A percentile compares a stretch with the other conserved stretches of the same genome.
These are phyloP conservation scores for Antheraea mylitta DNA, from an alignment of 1,140 invertebrate genomes.

Conservation along the genomic window DNA sequence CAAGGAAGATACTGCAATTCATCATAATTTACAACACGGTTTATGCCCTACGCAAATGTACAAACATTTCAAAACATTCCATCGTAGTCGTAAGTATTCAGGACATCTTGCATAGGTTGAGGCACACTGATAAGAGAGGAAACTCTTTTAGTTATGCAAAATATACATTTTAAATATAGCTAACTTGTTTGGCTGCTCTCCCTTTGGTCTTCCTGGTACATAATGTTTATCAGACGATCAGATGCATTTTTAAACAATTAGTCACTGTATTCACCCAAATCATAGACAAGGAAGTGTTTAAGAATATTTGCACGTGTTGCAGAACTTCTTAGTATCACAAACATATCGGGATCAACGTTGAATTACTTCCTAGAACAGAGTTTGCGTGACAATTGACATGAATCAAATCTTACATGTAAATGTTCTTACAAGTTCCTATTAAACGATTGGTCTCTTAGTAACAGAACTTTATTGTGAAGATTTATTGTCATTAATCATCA, in stretches of 20 bases:
- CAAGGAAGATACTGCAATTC: constrained; percentile 9
- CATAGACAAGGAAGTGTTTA: constrained; percentile 20
- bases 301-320: constrained; percentile 44
- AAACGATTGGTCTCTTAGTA: constrained; percentile 22
- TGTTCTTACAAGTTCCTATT: constrained; percentile 20
- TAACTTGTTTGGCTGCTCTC: no score
- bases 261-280: background rate
- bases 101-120: no score
- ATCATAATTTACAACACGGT: background rate
- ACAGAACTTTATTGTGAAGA: background rate
- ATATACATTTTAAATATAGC: no score
- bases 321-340: constrained; percentile 24
- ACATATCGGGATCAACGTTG: constrained; percentile 33
- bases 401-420: constrained; percentile 26
- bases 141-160: no score
- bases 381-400: constrained; percentile 26
- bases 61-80: background rate
- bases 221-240: background rate
- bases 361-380: constrained; percentile 41
- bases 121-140: no score
- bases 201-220: background rate
- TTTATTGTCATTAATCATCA: background rate
- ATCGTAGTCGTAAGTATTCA: background rate
- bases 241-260: background rate
- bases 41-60: background rate